Evolutionary conservation across 2,797 vertebrate species (phyloP).

Genomic region (Enteromius unitaeniatus): DNA sequence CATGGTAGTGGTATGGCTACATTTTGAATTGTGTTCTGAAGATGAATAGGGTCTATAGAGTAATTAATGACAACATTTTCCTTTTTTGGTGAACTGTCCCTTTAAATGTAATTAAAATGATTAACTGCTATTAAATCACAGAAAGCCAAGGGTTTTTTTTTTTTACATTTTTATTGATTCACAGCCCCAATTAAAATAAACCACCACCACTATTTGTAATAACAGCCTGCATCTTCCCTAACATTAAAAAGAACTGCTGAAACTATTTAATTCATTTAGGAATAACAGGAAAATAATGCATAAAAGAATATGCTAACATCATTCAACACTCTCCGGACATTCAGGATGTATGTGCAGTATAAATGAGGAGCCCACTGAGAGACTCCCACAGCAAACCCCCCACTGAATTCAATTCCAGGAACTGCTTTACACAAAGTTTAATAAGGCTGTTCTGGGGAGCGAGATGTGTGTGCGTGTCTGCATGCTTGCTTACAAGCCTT

Average conservation of each 20-base stretch:
- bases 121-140: background rate
- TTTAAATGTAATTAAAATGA: background rate
- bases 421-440: conserved; percentile 41
- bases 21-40: background rate
- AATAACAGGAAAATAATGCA: background rate
- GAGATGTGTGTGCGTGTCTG: background rate
- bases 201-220: conserved; percentile 10
- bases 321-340: background rate
- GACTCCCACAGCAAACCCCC: conserved; percentile 8
- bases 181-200: background rate
- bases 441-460: conserved; percentile 34
- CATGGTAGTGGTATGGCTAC: too few relatives aligned
- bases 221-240: conserved; percentile 14
- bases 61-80: background rate
- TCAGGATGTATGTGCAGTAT: background rate
- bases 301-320: background rate
- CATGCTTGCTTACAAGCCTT: conserved; percentile 48
- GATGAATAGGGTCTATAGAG: background rate
- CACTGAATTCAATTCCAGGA: conserved; percentile 39
- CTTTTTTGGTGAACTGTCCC: background rate
- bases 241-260: background rate
- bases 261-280: background rate
- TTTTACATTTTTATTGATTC: background rate
- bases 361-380: background rate
- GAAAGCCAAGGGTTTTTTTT: background rate